Percentiles rank a stretch among this genome's conserved stretches.
Evolutionary conservation across 2,888 invertebrate species (phyloP).

Genomic region (Sminthurinus aureus): DNA sequence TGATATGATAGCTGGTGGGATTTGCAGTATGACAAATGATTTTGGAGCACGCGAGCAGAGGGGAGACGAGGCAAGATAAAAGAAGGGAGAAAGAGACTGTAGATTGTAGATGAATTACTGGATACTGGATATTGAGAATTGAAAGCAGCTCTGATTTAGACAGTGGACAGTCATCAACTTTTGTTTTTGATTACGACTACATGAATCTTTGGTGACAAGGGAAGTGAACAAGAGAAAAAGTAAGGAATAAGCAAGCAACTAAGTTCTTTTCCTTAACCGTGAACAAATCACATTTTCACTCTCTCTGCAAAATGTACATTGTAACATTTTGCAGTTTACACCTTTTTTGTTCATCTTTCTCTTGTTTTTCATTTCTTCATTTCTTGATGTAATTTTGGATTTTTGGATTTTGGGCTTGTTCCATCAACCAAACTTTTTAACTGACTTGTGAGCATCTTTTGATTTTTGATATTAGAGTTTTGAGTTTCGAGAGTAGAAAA

Average conservation of each 20-base stretch:
- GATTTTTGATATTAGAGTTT: too few relatives aligned
- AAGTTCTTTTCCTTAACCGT: background rate
- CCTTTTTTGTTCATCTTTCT: background rate
- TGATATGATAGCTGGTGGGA: background rate
- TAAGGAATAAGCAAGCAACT: background rate
- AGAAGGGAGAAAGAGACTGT: too few relatives aligned
- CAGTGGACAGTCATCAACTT: constrained; percentile 5
- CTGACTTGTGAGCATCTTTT: too few relatives aligned
- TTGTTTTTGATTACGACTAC: constrained; percentile 22
- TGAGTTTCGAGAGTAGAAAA: too few relatives aligned
- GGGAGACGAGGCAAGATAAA: too few relatives aligned
- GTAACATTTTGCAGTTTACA: background rate
- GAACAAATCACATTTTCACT: background rate
- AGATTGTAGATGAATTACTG: background rate
- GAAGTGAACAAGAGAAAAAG: background rate
- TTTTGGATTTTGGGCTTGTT: too few relatives aligned
- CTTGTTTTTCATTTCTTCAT: too few relatives aligned
- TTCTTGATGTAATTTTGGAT: too few relatives aligned
- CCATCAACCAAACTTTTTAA: too few relatives aligned
- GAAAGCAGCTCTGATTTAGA: too few relatives aligned
- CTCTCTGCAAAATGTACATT: background rate
- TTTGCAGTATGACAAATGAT: constrained; percentile 4
- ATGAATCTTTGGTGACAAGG: constrained; percentile 22
- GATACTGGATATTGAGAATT: too few relatives aligned
- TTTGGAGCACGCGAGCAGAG: background rate